Percentiles rank a stretch among this genome's conserved stretches.
phyloP scores from a whole-genome alignment of 1,140 invertebrate species.

The Orchesella cincta region DNA sequence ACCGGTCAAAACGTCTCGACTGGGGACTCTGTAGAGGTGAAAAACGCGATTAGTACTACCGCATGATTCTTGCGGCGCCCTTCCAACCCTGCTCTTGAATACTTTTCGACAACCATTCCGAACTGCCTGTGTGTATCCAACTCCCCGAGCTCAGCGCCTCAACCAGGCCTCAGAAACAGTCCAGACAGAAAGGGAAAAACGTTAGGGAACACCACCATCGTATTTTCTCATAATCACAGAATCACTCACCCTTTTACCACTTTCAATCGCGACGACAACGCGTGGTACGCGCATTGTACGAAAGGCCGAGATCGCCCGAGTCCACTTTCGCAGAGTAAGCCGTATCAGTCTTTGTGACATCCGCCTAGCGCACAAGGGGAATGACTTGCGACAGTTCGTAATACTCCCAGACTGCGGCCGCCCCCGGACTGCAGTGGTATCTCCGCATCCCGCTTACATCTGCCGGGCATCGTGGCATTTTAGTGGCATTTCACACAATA shows the following conservation, averaged over 20 bases:
- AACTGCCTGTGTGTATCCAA: too few relatives aligned
- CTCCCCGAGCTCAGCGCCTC: too few relatives aligned
- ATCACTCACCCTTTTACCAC: too few relatives aligned
- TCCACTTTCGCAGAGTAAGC: too few relatives aligned
- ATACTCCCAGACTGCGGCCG: too few relatives aligned
- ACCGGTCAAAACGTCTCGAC: too few relatives aligned
- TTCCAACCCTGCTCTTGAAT: slow-evolving; percentile 23
- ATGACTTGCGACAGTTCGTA: slow-evolving; percentile 20
- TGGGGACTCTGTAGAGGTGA: slow-evolving; percentile 42
- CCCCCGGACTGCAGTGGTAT: slow-evolving; percentile 10
- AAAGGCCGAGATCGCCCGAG: background rate
- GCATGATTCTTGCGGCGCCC: slow-evolving; percentile 33
- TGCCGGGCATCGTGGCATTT: too few relatives aligned
- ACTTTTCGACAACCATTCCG: slow-evolving; percentile 30
- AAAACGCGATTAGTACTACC: slow-evolving; percentile 43
- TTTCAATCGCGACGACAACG: too few relatives aligned
- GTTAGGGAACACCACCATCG: background rate
- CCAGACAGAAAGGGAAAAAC: background rate
- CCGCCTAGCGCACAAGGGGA: background rate
- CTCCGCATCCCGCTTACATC: background rate
- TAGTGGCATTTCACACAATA: too few relatives aligned
- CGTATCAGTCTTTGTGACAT: background rate
- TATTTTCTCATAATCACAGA: background rate
- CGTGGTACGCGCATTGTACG: too few relatives aligned
- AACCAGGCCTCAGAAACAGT: too few relatives aligned